Conservation (phyloP, 2,113 vertebrate genomes). For the Ctenomys sociabilis region DNA sequence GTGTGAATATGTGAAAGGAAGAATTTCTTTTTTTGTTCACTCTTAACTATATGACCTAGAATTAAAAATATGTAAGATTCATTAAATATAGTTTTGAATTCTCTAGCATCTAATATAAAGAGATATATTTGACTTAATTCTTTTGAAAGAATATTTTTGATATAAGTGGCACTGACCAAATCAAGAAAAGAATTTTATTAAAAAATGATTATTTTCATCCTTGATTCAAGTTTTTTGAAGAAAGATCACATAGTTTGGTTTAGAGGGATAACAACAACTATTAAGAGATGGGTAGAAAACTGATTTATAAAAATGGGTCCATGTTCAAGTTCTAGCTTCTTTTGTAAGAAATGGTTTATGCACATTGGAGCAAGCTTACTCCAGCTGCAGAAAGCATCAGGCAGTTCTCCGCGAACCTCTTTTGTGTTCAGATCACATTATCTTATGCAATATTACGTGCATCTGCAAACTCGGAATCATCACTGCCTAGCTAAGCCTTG, state of each 20-base stretch:
- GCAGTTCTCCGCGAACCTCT: not conserved
- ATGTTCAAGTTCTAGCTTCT: not conserved
- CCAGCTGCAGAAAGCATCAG: not conserved
- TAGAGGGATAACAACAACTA: constrained; percentile 4
- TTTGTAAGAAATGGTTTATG: not conserved
- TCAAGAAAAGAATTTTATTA: not conserved
- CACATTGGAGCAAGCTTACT: not conserved
- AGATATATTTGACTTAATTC: not conserved
- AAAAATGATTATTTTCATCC: not conserved
- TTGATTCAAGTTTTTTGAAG: not conserved
- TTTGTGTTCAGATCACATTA: not conserved
- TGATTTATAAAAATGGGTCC: constrained; percentile 9
- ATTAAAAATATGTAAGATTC: not conserved
- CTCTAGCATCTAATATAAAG: not conserved
- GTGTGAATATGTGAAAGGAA: too few relatives aligned
- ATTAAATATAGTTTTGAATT: not conserved
- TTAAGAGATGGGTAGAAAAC: not conserved
- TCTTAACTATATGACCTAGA: not conserved
- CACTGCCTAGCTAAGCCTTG: not conserved
- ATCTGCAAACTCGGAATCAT: not conserved
- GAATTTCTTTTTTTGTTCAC: not conserved
- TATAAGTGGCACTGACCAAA: not conserved
- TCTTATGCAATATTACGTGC: not conserved
- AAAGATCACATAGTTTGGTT: not conserved
- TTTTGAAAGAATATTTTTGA: not conserved